Percentiles rank a stretch among this genome's conserved stretches.
These are phyloP conservation scores for Apodemus sylvaticus DNA, from an alignment of 2,113 vertebrate species.

Conservation along the genomic window DNA sequence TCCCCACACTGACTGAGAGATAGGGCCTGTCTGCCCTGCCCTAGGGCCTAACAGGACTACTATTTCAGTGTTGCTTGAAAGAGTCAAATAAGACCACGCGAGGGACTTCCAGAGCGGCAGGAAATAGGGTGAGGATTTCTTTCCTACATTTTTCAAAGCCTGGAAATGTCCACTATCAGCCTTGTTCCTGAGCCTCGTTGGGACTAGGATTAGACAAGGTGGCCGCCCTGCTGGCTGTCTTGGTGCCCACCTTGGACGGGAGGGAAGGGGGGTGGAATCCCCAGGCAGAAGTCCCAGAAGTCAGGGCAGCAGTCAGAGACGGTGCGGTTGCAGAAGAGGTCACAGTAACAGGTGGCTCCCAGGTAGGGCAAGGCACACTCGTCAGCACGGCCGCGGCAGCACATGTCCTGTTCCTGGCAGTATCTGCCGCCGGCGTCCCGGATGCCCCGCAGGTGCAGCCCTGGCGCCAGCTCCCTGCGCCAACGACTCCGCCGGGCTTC, in stretches of 20 bases:
- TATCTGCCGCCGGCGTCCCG: slow-evolving; percentile 92
- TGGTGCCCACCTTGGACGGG: slow-evolving; percentile 77
- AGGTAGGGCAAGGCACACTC: slow-evolving; percentile 94
- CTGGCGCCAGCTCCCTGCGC: slow-evolving; percentile 88
- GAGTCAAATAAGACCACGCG: neutral
- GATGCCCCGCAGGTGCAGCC: slow-evolving; percentile 91
- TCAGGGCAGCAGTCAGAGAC: slow-evolving; percentile 98
- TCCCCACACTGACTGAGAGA: slow-evolving; percentile 32
- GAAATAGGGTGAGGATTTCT: neutral
- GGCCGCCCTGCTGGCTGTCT: neutral
- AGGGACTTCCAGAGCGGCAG: neutral
- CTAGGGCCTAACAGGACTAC: neutral
- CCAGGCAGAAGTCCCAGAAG: slow-evolving; percentile 96
- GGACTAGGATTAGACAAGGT: neutral
- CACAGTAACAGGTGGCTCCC: slow-evolving; percentile 97
- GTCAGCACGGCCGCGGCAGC: slow-evolving; percentile 93
- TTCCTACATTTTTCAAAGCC: neutral
- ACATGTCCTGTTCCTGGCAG: slow-evolving; percentile 90
- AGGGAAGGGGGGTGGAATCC: slow-evolving; percentile 88
- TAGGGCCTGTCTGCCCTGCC: slow-evolving; percentile 16
- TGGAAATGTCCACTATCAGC: neutral
- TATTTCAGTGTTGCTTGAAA: neutral
- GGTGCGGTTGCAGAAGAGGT: slow-evolving; percentile 98
- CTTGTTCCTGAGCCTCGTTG: neutral
- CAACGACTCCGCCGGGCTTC: slow-evolving; percentile 64